A percentile compares a stretch with the other conserved stretches of the same genome.
Evolutionary conservation across 2,797 vertebrate species (phyloP).

Genomic region (Myotis daubentonii): DNA sequence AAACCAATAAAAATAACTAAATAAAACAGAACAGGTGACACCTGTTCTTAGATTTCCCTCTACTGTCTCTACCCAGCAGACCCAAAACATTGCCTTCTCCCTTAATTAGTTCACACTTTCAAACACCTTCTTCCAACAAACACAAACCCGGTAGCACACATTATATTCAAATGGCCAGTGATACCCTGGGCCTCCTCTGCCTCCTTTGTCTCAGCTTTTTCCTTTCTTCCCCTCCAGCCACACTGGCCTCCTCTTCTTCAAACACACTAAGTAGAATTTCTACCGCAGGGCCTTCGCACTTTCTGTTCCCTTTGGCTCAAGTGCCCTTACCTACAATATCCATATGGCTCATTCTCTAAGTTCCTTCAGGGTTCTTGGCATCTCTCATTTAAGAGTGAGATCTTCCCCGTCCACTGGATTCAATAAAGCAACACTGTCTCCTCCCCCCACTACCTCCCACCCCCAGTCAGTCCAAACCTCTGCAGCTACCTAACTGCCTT

Average conservation of each 20-base stretch:
- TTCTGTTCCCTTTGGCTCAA: neutral
- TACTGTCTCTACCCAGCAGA: neutral
- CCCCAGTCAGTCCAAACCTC: neutral
- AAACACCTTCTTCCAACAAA: neutral
- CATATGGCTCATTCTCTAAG: neutral
- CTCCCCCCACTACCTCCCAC: neutral
- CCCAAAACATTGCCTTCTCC: neutral
- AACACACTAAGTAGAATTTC: neutral
- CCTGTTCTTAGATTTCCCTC: neutral
- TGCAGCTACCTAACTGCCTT: neutral
- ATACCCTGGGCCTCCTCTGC: neutral
- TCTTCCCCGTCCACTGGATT: neutral
- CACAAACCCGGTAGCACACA: neutral
- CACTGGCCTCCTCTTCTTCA: neutral
- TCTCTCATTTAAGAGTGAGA: neutral
- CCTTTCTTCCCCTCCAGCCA: neutral
- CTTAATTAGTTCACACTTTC: neutral
- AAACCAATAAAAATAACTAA: too few relatives aligned
- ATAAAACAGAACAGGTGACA: neutral
- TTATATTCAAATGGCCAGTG: neutral
- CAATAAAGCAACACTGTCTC: neutral
- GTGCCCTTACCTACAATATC: neutral
- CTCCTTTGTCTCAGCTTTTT: neutral
- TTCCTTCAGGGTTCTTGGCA: neutral
- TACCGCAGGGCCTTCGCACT: neutral